phyloP scores from a whole-genome alignment of 2,113 vertebrate species.

The Macroglossus sobrinus region DNA sequence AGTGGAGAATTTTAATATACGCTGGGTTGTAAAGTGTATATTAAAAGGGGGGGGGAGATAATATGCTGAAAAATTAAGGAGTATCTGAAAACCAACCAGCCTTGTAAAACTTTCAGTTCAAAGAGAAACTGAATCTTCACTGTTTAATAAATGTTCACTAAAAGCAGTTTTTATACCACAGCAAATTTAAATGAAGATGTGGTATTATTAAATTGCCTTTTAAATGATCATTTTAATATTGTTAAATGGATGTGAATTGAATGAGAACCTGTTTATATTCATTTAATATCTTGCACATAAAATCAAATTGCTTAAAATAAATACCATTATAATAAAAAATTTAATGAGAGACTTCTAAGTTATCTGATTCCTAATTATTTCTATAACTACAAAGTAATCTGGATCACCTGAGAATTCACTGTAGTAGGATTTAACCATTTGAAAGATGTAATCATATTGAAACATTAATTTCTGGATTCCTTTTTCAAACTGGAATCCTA shows the following conservation, averaged over 20 bases:
- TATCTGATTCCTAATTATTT: slow-evolving; percentile 42
- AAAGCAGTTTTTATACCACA: slow-evolving; percentile 22
- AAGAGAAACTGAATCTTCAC: slow-evolving; percentile 18
- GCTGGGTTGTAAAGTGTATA: slow-evolving; percentile 49
- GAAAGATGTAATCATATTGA: slow-evolving; percentile 8
- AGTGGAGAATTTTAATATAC: slow-evolving; percentile 27
- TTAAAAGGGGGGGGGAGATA: not conserved
- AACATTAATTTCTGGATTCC: slow-evolving; percentile 20
- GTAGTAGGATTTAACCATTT: not conserved
- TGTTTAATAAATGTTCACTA: slow-evolving; percentile 36
- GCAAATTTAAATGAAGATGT: slow-evolving; percentile 43
- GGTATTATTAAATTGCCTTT: not conserved
- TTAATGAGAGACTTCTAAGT: slow-evolving; percentile 37
- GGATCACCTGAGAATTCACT: not conserved
- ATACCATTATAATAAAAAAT: not conserved
- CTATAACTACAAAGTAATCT: slow-evolving; percentile 22
- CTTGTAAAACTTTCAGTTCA: slow-evolving; percentile 6
- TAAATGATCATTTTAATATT: slow-evolving; percentile 33
- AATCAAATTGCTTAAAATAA: slow-evolving; percentile 42
- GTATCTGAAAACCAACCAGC: not conserved
- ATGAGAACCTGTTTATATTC: slow-evolving; percentile 32
- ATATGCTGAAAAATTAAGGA: not conserved
- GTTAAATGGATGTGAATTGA: slow-evolving; percentile 20
- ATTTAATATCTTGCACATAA: not conserved
- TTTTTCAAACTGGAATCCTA: slow-evolving; percentile 38